Base-by-base conservation (phyloP, 2,113 vertebrate species). In the Aix galericulata region DNA sequence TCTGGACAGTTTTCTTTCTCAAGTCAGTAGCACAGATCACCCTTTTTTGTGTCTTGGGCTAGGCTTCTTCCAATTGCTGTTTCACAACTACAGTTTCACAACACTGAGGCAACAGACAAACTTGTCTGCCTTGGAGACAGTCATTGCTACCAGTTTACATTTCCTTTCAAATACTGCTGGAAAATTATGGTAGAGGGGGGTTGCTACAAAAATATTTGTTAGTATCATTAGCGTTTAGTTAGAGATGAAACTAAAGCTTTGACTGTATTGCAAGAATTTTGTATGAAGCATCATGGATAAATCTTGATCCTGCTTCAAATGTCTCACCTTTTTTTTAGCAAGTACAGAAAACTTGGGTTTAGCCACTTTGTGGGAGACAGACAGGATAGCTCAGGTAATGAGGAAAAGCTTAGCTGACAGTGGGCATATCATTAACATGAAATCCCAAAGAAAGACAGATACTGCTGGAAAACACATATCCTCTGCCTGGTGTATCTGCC, bases 21-120 rank as follows among this genome's bases (percentile, higher is more conserved):
- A 95, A 90, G 58, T 69, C 38, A 86, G 80, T 62, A 86, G 74
- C 34, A 82, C 71, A 88, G 81, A 86, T 84, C 4, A 4, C 27
- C 9, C 36, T 5, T 69, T 69, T 79, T 93, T 78, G 29, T 40
- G 40, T 83, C 48, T 94, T 86, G 42, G 73, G 46, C 60, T 81
- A 48, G 64, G 64, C 44, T 63, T 83, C 60, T 90, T 94, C 93
- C 60, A 72, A 53, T n/a, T 78, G 68, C 29, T 86, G 17, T 96
- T 95, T 95, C 93, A 84, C 88, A 94, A 95, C 48, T 36, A 26
- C n/a, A 26, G 58, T 96, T 95, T 95, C 90, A 95, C 88, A 97
- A 94, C 4, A 4, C 20, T 78, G 77, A 72, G 40, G 38, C 60
- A 94, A 90, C 17, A 87, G 58, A 66, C 53, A 81, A 78, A 72